A percentile compares a stretch with the other conserved stretches of the same genome.
Conservation (phyloP, 2,113 vertebrate genomes). For the Zapornia atra region DNA sequence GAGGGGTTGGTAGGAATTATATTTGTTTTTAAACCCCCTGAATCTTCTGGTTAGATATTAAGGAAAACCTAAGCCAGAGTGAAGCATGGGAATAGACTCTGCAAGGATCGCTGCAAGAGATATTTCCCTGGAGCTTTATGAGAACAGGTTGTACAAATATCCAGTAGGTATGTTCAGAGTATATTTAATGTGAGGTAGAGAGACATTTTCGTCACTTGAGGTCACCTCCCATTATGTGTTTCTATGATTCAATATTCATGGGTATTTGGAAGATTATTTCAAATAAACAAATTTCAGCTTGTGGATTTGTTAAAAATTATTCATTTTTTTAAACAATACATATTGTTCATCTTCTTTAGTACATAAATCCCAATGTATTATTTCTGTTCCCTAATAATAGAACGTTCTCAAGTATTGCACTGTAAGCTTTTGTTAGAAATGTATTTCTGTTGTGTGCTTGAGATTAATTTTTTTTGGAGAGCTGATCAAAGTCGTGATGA, state of each 20-base stretch:
- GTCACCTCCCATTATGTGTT: neutral
- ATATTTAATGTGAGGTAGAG: neutral
- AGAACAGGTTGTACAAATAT: constrained; percentile 18
- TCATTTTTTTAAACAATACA: neutral
- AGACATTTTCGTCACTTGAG: neutral
- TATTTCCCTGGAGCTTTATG: neutral
- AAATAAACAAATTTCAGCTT: neutral
- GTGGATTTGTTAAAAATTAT: neutral
- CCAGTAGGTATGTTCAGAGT: neutral
- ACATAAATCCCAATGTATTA: neutral
- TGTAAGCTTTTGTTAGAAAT: neutral
- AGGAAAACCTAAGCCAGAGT: neutral
- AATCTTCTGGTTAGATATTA: neutral
- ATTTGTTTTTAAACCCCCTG: neutral
- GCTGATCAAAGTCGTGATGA: neutral
- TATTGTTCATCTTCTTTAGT: neutral
- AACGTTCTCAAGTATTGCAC: neutral
- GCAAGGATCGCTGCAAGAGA: neutral
- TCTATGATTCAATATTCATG: neutral
- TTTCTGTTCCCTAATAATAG: neutral
- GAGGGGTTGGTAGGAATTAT: neutral
- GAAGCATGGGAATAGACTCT: neutral
- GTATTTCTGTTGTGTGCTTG: neutral
- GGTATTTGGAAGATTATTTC: neutral
- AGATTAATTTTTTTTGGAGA: neutral